These are phyloP conservation scores for Lota lota DNA, from an alignment of 2,113 vertebrate genomes.

Conservation along the genomic window DNA sequence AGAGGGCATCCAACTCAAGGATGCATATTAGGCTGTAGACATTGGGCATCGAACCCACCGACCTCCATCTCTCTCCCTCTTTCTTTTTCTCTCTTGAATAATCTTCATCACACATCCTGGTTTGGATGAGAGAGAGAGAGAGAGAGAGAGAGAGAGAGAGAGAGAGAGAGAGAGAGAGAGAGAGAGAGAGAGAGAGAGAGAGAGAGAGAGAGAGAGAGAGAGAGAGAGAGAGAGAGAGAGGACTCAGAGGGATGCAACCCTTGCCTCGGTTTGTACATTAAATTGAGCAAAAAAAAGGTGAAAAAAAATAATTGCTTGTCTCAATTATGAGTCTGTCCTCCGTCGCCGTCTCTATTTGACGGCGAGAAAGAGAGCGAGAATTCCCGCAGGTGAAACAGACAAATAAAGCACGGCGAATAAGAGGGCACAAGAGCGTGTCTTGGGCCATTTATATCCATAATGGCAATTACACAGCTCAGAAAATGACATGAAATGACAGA, in stretches of 20 bases:
- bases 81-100: neutral
- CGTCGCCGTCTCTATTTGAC: slow-evolving; percentile 25
- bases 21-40: too few species aligned
- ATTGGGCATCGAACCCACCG: neutral
- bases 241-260: neutral
- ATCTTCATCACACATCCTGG: slow-evolving; percentile 14
- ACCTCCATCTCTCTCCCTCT: neutral
- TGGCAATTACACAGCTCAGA: slow-evolving; percentile 55
- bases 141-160: slow-evolving; percentile 1
- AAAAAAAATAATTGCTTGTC: slow-evolving; percentile 57
- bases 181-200: slow-evolving; percentile 13
- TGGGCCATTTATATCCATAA: slow-evolving; percentile 49
- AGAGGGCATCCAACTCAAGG: too few species aligned
- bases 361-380: slow-evolving; percentile 23
- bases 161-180: slow-evolving; percentile 5
- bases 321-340: slow-evolving; percentile 63
- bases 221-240: neutral
- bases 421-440: slow-evolving; percentile 21
- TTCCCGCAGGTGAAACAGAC: slow-evolving; percentile 35
- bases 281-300: too few species aligned
- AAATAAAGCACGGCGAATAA: slow-evolving; percentile 41
- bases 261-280: neutral
- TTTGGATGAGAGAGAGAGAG: slow-evolving; percentile 18
- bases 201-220: slow-evolving; percentile 11
- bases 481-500: slow-evolving; percentile 54